These are phyloP conservation scores for Sciurus niger DNA, from an alignment of 2,113 vertebrate species.

Conservation along the genomic window DNA sequence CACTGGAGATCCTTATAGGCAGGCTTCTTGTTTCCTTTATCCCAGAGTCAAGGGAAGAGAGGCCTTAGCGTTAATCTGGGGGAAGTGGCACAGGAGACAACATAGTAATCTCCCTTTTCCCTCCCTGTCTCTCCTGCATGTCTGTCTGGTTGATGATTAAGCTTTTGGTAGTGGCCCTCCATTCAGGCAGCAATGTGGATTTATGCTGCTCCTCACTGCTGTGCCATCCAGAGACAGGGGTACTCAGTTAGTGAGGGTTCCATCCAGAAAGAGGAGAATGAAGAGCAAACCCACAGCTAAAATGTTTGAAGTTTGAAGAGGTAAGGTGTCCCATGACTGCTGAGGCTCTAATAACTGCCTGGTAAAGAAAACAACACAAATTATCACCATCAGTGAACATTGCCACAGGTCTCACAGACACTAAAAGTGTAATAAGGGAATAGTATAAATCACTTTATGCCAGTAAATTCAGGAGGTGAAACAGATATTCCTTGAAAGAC, in stretches of 20 bases:
- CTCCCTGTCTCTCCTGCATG: not conserved
- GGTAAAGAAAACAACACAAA: not conserved
- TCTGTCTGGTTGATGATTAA: not conserved
- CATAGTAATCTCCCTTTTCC: not conserved
- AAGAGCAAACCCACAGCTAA: not conserved
- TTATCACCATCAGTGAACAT: not conserved
- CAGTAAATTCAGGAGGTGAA: not conserved
- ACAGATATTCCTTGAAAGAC: not conserved
- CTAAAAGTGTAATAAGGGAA: not conserved
- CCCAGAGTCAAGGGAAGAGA: not conserved
- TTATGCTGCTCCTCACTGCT: fast-evolving
- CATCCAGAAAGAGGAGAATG: not conserved
- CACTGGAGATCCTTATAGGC: not conserved
- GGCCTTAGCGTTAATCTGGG: not conserved
- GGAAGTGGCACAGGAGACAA: not conserved
- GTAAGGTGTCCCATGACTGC: not conserved
- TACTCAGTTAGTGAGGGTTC: not conserved
- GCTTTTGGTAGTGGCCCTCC: not conserved
- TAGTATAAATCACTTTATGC: not conserved
- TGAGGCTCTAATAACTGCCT: not conserved
- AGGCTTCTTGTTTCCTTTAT: not conserved
- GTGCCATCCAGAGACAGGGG: not conserved
- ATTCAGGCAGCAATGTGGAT: not conserved
- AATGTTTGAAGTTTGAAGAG: not conserved
- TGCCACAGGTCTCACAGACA: not conserved